Percentiles rank a stretch among this genome's conserved stretches.
phyloP scores from a whole-genome alignment of 2,888 invertebrate genomes.

The Spicauda simplicius region DNA sequence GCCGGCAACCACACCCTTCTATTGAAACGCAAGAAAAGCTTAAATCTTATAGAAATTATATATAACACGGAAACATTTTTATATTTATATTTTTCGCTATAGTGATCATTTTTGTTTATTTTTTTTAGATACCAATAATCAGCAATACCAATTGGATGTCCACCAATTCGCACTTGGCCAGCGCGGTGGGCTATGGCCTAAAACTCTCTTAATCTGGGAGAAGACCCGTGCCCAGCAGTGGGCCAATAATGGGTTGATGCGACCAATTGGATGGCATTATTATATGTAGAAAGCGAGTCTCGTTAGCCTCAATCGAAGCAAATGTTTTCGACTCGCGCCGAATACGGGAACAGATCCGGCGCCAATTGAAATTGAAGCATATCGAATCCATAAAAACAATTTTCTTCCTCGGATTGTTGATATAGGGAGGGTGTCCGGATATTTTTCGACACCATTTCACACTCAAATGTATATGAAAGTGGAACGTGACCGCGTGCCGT shows the following conservation, averaged over 20 bases:
- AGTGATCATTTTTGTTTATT: too few relatives aligned
- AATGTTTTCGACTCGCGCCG: slow-evolving; percentile 64
- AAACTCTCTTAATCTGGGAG: too few relatives aligned
- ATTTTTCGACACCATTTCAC: slow-evolving; percentile 70
- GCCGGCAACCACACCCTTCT: too few relatives aligned
- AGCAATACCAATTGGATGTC: slow-evolving; percentile 41
- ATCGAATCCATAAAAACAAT: slow-evolving; percentile 82
- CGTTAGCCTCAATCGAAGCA: slow-evolving; percentile 63
- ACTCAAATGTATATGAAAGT: slow-evolving; percentile 64
- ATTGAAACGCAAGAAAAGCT: too few relatives aligned
- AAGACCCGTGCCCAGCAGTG: too few relatives aligned
- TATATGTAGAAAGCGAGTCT: slow-evolving; percentile 50
- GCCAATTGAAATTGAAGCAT: slow-evolving; percentile 79
- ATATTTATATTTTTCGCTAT: too few relatives aligned
- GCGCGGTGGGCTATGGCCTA: too few relatives aligned
- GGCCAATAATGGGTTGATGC: too few relatives aligned
- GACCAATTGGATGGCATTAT: slow-evolving; percentile 54
- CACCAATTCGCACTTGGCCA: too few relatives aligned
- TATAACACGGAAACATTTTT: too few relatives aligned
- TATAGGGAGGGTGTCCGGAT: slow-evolving; percentile 60
- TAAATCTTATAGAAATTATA: too few relatives aligned
- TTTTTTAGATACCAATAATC: neutral
- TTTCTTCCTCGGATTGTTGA: slow-evolving; percentile 72
- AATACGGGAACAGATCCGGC: slow-evolving; percentile 69
- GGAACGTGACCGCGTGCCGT: slow-evolving; percentile 69